Conservation (phyloP, 1,140 invertebrate species). For the Uloborus diversus region DNA sequence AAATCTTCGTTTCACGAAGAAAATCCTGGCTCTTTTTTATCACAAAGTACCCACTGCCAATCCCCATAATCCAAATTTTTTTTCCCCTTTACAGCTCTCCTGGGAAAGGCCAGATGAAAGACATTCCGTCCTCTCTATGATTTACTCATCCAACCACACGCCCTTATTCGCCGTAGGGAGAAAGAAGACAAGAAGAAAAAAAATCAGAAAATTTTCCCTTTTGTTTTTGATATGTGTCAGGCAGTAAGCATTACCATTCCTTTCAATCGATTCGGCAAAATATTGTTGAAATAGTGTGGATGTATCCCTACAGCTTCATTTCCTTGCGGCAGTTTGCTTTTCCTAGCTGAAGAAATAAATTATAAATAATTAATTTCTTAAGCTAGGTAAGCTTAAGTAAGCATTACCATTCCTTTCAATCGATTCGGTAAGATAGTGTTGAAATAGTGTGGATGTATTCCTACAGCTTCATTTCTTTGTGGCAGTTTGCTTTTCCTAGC, state of each 20-base stretch:
- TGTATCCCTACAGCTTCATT: too few relatives aligned
- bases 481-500: too few relatives aligned
- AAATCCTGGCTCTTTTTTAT: background rate
- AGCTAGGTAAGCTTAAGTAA: too few relatives aligned
- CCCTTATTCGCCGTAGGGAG: background rate
- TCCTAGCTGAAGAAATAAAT: too few relatives aligned
- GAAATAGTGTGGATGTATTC: too few relatives aligned
- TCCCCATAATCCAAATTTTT: too few relatives aligned
- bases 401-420: too few relatives aligned
- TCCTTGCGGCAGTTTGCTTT: too few relatives aligned
- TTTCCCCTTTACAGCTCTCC: background rate
- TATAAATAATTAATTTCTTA: too few relatives aligned
- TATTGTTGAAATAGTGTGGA: too few relatives aligned
- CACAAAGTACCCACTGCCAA: background rate
- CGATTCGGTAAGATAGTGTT: too few relatives aligned
- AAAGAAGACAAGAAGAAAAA: conserved; percentile 5
- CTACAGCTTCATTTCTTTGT: too few relatives aligned
- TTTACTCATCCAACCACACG: conserved; percentile 24
- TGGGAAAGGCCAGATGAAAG: conserved; percentile 49
- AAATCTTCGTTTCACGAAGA: background rate
- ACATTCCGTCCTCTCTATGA: conserved; percentile 48
- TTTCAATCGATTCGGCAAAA: conserved; percentile 4
- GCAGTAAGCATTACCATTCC: background rate
- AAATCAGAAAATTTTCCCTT: background rate
- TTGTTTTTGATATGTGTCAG: conserved; percentile 12